A percentile compares a stretch with the other conserved stretches of the same genome.
Conservation (phyloP, 2,888 invertebrate species). For the Xanthia togata region DNA sequence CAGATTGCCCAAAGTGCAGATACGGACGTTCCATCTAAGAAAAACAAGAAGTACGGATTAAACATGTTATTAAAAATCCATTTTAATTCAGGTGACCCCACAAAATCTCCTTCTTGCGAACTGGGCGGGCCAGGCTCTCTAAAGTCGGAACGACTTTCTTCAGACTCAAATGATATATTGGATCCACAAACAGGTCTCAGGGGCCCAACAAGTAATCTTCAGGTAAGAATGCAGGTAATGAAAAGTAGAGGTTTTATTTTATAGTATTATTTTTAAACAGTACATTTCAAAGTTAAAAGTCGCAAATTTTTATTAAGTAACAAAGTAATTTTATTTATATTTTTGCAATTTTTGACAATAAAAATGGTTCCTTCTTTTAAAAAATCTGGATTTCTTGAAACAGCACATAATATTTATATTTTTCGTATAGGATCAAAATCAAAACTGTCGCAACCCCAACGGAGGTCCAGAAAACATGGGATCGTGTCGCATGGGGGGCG, state of each 20-base stretch:
- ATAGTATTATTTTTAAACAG: not conserved
- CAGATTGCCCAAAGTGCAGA: not conserved
- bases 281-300: not conserved
- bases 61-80: not conserved
- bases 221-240: conserved; percentile 75
- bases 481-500: conserved; percentile 86
- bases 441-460: conserved; percentile 86
- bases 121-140: conserved; percentile 88
- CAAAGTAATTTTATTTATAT: not conserved
- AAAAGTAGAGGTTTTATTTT: conserved; percentile 41
- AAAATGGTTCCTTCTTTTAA: not conserved
- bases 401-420: conserved; percentile 1
- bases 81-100: conserved; percentile 84
- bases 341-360: not conserved
- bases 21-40: too few species aligned
- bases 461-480: conserved; percentile 85
- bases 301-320: not conserved
- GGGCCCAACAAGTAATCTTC: conserved; percentile 83
- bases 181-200: conserved; percentile 89
- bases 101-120: conserved; percentile 88
- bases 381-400: not conserved
- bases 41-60: too few species aligned
- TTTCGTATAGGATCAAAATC: conserved; percentile 81
- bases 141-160: conserved; percentile 88
- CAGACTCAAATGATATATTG: conserved; percentile 88